Base-by-base conservation (phyloP, 2,888 invertebrate genomes). In the Himalopsyche tibetana region DNA sequence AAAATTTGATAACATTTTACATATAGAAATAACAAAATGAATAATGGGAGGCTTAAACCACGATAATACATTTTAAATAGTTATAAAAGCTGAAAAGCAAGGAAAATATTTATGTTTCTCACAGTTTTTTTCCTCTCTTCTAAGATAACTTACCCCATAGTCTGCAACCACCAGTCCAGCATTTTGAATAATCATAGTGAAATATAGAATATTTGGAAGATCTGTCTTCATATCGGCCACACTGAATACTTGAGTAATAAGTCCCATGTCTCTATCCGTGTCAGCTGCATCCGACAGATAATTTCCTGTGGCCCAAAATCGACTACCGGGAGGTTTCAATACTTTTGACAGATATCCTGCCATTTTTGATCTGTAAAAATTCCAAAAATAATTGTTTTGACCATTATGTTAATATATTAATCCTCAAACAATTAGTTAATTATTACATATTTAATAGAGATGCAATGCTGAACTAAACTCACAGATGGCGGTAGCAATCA, bases 261-360 rank as follows among this genome's bases (percentile, higher is more conserved):
- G 93, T 0, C 95, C 95, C 86, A 94, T 94, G 82, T 94, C 94
- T 86, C 94, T 92, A 55, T 94, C 94, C 0, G 94, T 93, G 89
- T 95, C 95, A n/a, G 95, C 94, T 89, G 94, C 95, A 88, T 95
- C 96, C 89, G 96, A 93, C 85, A 96, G 93, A 90, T 95, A 95
- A 91, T 96, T 96, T 45, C 95, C 96, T 0, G 96, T 96, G 0
- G 95, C 94, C 94, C 96, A 95, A 89, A 94, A 94, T 6, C 94
- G 92, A 12, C 91, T 90, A 0, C 94, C 94, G 89, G 93, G 93
- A 0, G 93, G 93, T 82, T 84, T 87, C 0, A 96, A 92, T 89
- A 95, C 94, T 51, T 95, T 94, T 3, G 94, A 93, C 88, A 96
- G 93, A 89, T 96, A 95, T 0, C 95, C 94, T 0, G 95, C 93